These are phyloP conservation scores for Halictus ligatus DNA, from an alignment of 2,888 invertebrate genomes.

Conservation along the genomic window DNA sequence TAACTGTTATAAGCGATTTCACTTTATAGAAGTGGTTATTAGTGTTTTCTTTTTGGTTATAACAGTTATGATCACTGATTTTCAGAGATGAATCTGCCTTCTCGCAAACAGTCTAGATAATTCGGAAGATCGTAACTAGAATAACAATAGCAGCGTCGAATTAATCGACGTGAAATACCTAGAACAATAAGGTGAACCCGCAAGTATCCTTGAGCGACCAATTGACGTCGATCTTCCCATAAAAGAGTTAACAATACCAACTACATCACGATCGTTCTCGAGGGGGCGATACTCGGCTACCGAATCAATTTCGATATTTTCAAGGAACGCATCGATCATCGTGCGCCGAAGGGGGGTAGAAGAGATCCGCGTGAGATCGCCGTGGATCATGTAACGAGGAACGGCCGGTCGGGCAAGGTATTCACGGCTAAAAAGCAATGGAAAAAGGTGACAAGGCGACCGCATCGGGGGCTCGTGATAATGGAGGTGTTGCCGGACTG, in stretches of 20 bases:
- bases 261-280: background rate
- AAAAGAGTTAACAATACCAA: conserved; percentile 19
- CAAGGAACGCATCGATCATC: background rate
- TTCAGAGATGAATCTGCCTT: too few species aligned
- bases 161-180: background rate
- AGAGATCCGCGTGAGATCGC: conserved; percentile 18
- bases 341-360: background rate
- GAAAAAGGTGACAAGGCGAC: conserved; percentile 53
- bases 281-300: background rate
- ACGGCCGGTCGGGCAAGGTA: background rate
- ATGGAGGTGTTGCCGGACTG: conserved; percentile 38
- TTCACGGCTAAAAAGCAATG: conserved; percentile 19
- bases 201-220: conserved; percentile 6
- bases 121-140: too few species aligned
- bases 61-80: too few species aligned
- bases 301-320: conserved; percentile 12
- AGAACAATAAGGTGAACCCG: background rate
- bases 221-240: background rate
- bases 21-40: too few species aligned
- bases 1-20: too few species aligned
- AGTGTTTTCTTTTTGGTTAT: too few species aligned
- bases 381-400: conserved; percentile 26
- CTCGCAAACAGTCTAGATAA: too few species aligned
- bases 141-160: too few species aligned
- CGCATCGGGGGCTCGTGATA: conserved; percentile 43